A percentile compares a stretch with the other conserved stretches of the same genome.
Conservation (phyloP, 2,888 invertebrate genomes). For the Autographa gamma region DNA sequence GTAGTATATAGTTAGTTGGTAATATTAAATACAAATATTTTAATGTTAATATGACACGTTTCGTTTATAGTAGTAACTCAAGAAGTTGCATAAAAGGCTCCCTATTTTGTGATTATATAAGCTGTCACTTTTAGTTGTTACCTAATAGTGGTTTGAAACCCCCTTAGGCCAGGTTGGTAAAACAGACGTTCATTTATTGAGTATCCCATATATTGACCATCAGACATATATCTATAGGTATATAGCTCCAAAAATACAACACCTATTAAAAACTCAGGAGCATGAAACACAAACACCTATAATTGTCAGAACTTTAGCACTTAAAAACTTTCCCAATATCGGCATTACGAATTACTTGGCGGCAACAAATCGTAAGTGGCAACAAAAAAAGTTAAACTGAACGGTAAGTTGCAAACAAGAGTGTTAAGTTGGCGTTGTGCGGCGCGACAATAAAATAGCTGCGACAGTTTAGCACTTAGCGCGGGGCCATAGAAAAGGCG, state of each 20-base stretch:
- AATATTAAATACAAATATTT: too few species aligned
- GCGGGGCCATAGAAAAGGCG: conserved; percentile 57
- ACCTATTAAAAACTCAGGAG: conserved; percentile 9
- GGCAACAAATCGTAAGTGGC: conserved; percentile 75
- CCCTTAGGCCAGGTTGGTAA: too few species aligned
- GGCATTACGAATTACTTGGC: conserved; percentile 69
- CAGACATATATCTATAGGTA: neutral
- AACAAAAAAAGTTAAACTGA: conserved; percentile 71
- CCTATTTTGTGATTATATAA: too few species aligned
- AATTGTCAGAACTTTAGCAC: conserved; percentile 41
- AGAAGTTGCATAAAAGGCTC: too few species aligned
- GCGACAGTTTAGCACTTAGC: conserved; percentile 76
- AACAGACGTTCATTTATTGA: too few species aligned
- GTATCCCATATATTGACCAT: neutral
- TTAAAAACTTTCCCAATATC: conserved; percentile 78
- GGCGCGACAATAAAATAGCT: conserved; percentile 77
- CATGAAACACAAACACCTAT: conserved; percentile 18
- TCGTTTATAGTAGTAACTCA: too few species aligned
- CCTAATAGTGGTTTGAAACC: too few species aligned
- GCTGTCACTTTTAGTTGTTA: too few species aligned
- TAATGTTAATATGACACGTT: too few species aligned
- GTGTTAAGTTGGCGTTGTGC: conserved; percentile 75
- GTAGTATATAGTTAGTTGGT: too few species aligned
- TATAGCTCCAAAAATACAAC: neutral
- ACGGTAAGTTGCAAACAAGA: conserved; percentile 77